Conservation (phyloP, 2,888 invertebrate species). For the Melangyna quadrimaculata region DNA sequence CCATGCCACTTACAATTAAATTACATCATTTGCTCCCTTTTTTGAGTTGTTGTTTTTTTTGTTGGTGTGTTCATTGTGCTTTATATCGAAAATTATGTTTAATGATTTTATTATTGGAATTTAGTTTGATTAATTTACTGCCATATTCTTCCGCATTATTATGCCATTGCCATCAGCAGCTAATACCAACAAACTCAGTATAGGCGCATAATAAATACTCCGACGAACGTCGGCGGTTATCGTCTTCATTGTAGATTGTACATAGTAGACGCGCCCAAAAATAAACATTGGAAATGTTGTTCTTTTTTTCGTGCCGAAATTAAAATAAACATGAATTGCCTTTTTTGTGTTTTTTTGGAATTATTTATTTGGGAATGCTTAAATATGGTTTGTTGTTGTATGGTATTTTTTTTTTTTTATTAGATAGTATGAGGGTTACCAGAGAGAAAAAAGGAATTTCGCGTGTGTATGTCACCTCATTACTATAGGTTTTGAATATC, state of each 20-base stretch:
- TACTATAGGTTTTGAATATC: not conserved
- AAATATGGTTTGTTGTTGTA: not conserved
- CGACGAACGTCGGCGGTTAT: not conserved
- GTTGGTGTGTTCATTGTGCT: slow-evolving; percentile 33
- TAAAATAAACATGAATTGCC: slow-evolving; percentile 51
- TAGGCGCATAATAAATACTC: slow-evolving; percentile 19
- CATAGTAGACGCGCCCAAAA: slow-evolving; percentile 38
- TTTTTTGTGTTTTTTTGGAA: not conserved
- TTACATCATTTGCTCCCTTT: slow-evolving; percentile 3
- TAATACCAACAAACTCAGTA: not conserved
- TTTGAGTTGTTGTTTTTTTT: not conserved
- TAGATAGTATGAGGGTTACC: not conserved
- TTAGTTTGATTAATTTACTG: slow-evolving; percentile 65
- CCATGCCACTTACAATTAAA: slow-evolving; percentile 21
- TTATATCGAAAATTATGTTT: slow-evolving; percentile 60
- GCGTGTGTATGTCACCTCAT: not conserved
- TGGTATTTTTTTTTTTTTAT: not conserved
- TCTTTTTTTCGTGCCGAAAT: slow-evolving; percentile 20
- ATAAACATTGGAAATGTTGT: slow-evolving; percentile 25
- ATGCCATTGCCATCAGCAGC: slow-evolving; percentile 4
- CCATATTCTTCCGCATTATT: slow-evolving; percentile 44
- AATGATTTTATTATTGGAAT: slow-evolving; percentile 37
- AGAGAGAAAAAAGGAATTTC: not conserved
- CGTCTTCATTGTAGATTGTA: no score
- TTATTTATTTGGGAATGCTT: slow-evolving; percentile 6